These are phyloP conservation scores for Dipus sagitta DNA, from an alignment of 2,797 vertebrate genomes.

Conservation along the genomic window DNA sequence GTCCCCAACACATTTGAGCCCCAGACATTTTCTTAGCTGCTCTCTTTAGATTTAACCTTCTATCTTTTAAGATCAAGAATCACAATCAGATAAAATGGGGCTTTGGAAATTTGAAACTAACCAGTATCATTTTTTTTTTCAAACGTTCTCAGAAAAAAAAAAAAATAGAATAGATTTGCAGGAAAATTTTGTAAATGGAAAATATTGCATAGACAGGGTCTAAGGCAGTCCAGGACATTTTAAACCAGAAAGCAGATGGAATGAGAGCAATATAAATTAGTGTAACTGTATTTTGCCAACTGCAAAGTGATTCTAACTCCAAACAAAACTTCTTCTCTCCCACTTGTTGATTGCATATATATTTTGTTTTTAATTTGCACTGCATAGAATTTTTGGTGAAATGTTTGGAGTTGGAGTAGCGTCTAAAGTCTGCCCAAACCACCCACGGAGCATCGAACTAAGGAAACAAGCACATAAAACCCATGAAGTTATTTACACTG, in stretches of 20 bases:
- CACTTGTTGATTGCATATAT: constrained; percentile 69
- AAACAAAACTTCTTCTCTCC: constrained; percentile 75
- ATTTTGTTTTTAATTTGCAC: constrained; percentile 77
- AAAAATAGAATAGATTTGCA: constrained; percentile 72
- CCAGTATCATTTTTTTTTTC: constrained; percentile 73
- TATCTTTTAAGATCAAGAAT: constrained; percentile 34
- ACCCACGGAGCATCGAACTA: constrained; percentile 39
- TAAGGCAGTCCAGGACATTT: constrained; percentile 78
- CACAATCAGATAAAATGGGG: constrained; percentile 51
- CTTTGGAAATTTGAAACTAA: constrained; percentile 60
- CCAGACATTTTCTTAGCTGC: neutral
- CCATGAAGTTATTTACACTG: constrained; percentile 7
- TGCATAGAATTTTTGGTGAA: constrained; percentile 58
- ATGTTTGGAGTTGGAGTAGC: constrained; percentile 54
- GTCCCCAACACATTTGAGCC: neutral
- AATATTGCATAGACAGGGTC: constrained; percentile 76
- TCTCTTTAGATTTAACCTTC: constrained; percentile 46
- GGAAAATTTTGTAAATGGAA: constrained; percentile 81
- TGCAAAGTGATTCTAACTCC: constrained; percentile 74
- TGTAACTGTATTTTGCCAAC: constrained; percentile 75
- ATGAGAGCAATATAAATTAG: constrained; percentile 74
- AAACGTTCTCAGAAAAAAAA: constrained; percentile 51
- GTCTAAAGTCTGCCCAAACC: constrained; percentile 37
- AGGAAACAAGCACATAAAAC: constrained; percentile 42
- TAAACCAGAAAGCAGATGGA: constrained; percentile 82